A percentile compares a stretch with the other conserved stretches of the same genome.
Conservation (phyloP, 2,113 vertebrate species). For the Cyprinodon tularosa region DNA sequence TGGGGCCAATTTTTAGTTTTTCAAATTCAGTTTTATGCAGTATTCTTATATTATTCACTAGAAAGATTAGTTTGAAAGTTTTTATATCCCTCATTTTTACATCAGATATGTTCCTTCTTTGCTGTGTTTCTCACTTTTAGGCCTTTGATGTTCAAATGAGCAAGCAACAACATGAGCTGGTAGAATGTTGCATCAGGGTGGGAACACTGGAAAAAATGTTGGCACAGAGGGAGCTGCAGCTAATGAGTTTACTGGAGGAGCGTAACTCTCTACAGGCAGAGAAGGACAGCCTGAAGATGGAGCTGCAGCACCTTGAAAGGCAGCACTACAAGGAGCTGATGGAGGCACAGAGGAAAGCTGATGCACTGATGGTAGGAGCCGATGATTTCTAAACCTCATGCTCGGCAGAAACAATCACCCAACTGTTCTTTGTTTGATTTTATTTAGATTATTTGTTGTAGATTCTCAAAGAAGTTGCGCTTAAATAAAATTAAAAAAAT, state of each 20-base stretch:
- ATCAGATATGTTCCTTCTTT: not conserved
- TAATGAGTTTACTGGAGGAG: slow-evolving; percentile 58
- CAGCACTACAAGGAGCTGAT: slow-evolving; percentile 49
- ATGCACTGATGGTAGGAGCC: slow-evolving; percentile 49
- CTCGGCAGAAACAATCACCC: not conserved
- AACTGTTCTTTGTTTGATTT: not conserved
- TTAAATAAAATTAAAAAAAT: not conserved
- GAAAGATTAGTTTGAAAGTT: not conserved
- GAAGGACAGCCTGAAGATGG: slow-evolving; percentile 54
- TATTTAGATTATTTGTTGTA: not conserved
- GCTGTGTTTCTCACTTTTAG: slow-evolving; percentile 25
- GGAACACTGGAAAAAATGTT: slow-evolving; percentile 69
- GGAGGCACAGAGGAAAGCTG: slow-evolving; percentile 43
- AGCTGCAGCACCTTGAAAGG: slow-evolving; percentile 51
- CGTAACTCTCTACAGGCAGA: slow-evolving; percentile 50
- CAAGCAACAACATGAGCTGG: slow-evolving; percentile 53
- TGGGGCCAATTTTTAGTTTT: not conserved
- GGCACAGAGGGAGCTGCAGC: slow-evolving; percentile 75
- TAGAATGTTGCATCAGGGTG: slow-evolving; percentile 45
- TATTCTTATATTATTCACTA: not conserved
- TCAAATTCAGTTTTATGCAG: not conserved
- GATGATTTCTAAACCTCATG: not conserved
- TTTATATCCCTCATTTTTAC: not conserved
- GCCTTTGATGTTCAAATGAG: slow-evolving; percentile 26
- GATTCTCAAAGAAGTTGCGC: not conserved